These are phyloP conservation scores for Emydocephalus ijimae DNA, from an alignment of 2,113 vertebrate genomes.

Conservation along the genomic window DNA sequence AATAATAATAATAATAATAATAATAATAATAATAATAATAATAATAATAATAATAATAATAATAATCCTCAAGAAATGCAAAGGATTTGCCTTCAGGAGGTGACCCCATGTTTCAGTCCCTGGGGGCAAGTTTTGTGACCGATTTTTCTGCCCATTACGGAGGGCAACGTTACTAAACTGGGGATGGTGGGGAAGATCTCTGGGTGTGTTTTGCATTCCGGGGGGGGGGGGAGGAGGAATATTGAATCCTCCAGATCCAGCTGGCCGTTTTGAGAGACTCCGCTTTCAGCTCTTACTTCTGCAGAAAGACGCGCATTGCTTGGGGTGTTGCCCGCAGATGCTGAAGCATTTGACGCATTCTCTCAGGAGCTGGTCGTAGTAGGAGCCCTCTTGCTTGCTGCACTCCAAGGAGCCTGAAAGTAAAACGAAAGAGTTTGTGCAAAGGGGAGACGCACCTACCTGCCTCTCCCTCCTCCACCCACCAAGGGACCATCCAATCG, in stretches of 20 bases:
- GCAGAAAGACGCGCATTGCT: neutral
- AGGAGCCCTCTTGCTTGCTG: neutral
- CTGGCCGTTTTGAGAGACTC: accelerated
- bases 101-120: too few species aligned
- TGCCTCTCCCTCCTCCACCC: neutral
- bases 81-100: neutral
- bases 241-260: neutral
- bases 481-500: neutral
- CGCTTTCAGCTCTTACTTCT: neutral
- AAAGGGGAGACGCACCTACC: neutral
- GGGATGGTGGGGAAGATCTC: neutral
- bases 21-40: too few species aligned
- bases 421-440: neutral
- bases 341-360: neutral
- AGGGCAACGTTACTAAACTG: neutral
- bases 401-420: conserved; percentile 9
- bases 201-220: neutral
- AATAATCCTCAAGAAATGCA: neutral
- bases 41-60: neutral
- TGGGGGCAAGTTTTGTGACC: neutral
- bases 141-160: too few species aligned
- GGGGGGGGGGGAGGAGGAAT: neutral
- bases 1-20: too few species aligned
- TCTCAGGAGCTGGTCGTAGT: neutral
- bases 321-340: conserved; percentile 19